Conservation (phyloP, 2,888 invertebrate genomes). For the Philereme vetulata region DNA sequence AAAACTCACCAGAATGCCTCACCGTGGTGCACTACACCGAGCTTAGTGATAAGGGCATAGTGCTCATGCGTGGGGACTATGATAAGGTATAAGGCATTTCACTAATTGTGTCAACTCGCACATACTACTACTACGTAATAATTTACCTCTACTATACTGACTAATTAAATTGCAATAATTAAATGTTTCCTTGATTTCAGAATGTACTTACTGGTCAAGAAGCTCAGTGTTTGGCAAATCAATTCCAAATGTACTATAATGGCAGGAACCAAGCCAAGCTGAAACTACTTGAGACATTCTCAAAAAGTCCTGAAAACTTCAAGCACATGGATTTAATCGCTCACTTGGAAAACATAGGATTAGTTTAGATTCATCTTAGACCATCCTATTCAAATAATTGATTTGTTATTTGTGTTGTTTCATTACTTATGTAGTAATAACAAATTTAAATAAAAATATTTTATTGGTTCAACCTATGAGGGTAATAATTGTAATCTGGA, state of each 20-base stretch:
- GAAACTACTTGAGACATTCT: constrained; percentile 87
- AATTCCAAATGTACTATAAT: constrained; percentile 92
- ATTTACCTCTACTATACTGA: no score
- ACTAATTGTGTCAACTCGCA: no score
- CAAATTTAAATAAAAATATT: constrained; percentile 9
- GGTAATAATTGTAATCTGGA: constrained; percentile 68
- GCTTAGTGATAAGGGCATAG: constrained; percentile 87
- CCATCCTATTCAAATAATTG: background rate
- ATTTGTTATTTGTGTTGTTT: background rate
- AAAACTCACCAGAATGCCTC: constrained; percentile 94
- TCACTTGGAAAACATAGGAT: constrained; percentile 87
- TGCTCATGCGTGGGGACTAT: constrained; percentile 94
- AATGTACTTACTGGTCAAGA: constrained; percentile 90
- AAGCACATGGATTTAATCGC: constrained; percentile 92
- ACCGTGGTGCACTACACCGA: constrained; percentile 92
- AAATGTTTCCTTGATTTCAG: constrained; percentile 43
- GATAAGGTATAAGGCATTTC: constrained; percentile 83
- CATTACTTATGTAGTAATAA: background rate
- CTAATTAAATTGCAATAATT: no score
- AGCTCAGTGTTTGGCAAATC: constrained; percentile 93
- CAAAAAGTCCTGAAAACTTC: constrained; percentile 88
- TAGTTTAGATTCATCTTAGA: constrained; percentile 44
- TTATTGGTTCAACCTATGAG: constrained; percentile 62
- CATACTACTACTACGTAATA: no score
- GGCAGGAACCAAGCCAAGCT: constrained; percentile 85